phyloP scores from a whole-genome alignment of 2,797 vertebrate genomes.

The Iguana delicatissima region DNA sequence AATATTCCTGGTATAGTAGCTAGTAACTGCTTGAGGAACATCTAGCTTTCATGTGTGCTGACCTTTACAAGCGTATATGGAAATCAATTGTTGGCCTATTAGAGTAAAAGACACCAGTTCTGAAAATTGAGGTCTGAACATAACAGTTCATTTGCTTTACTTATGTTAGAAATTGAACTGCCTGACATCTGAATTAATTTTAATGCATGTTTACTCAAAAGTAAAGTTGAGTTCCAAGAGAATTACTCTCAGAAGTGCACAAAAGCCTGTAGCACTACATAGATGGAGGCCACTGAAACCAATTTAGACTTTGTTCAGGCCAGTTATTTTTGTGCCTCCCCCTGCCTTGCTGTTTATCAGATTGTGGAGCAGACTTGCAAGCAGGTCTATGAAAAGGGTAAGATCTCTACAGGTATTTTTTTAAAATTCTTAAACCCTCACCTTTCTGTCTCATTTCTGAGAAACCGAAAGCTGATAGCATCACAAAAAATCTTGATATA shows the following conservation, averaged over 20 bases:
- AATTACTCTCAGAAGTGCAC: background rate
- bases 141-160: background rate
- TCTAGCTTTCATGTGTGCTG: constrained; percentile 41
- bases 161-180: background rate
- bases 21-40: background rate
- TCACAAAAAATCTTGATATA: background rate
- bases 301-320: background rate
- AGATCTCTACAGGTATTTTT: background rate
- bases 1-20: constrained; percentile 39
- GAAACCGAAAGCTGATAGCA: background rate
- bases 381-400: background rate
- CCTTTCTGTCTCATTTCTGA: background rate
- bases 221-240: background rate
- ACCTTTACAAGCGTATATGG: constrained; percentile 26
- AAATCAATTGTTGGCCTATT: background rate
- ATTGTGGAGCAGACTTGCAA: background rate
- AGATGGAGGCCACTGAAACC: too few relatives aligned
- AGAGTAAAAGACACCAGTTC: background rate
- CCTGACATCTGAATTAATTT: background rate
- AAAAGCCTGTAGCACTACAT: background rate
- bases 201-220: background rate
- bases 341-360: background rate
- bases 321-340: background rate
- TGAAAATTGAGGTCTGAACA: constrained; percentile 1
- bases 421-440: background rate